Evolutionary conservation across 92 coral and sea anemone species (phyloP), one percentile per base, ranked within the genome.

Genomic region (Virgularia gustaviana): DNA sequence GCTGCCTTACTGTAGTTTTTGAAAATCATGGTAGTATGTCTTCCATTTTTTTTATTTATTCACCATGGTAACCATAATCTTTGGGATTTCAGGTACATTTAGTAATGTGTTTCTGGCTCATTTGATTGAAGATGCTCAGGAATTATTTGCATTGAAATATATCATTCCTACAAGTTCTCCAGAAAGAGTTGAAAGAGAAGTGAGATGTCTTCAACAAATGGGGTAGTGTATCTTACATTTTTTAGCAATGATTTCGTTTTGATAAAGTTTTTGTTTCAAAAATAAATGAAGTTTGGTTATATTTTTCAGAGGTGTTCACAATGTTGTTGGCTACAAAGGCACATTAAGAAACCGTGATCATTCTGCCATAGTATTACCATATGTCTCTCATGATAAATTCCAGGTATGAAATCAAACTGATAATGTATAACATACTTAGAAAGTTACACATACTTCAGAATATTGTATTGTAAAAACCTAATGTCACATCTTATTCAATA

Each of bases 161-260:
- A 94, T 94, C 60, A 94, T 89, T 31, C 99, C 99, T 12, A 94
- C 99, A 37, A 94, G 99, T 81, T 87, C 90, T 44, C 99, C 99
- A 33, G 88, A 79, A 4, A 89, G 99, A 63, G 87, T 94, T 65
- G 94, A 94, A 73, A 87, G 90, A 80, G 99, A 94, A 77, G 78
- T 94, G 8, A 76, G 80, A 70, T 94, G 99, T 67, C 84, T 94
- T 35, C 99, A 89, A 60, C 79, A 77, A 54, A 94, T 94, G 47
- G 99, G 99, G 99, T 94, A 85, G n/a, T n/a, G n/a, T n/a, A n/a
- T n/a, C n/a, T n/a, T 29, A 60, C 35, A 8, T 37, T 24, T 37
- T 43, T 41, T 58, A 25, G 15, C 0, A 30, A 0, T 58, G 29
- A 18, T 58, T n/a, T 22, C 36, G 30, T 12, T 44, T 8, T 1